Conservation (phyloP, 2,888 invertebrate genomes). For the Nymphalis c-album region DNA sequence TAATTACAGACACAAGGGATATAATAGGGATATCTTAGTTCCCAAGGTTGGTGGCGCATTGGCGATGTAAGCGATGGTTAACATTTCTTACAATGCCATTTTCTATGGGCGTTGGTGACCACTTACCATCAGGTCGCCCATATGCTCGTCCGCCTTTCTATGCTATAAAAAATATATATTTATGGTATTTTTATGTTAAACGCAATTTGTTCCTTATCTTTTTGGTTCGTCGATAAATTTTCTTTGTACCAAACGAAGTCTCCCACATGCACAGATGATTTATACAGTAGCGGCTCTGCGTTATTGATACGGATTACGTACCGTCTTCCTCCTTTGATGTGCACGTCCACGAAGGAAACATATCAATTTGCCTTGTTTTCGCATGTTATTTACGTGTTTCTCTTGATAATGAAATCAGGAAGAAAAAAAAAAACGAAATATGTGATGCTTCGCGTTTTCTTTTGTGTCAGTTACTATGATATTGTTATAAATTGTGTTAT, state of each 20-base stretch:
- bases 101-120: too few relatives aligned
- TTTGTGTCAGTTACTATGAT: not conserved
- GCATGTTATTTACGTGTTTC: conserved; percentile 28
- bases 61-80: too few relatives aligned
- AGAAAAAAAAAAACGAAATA: not conserved
- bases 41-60: too few relatives aligned
- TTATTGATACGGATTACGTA: conserved; percentile 69
- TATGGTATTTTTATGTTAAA: too few relatives aligned
- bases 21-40: too few relatives aligned
- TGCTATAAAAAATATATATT: too few relatives aligned
- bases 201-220: too few relatives aligned
- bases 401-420: conserved; percentile 15
- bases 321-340: conserved; percentile 67
- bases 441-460: not conserved
- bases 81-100: too few relatives aligned
- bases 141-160: too few relatives aligned
- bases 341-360: conserved; percentile 58
- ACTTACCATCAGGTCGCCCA: too few relatives aligned
- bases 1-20: too few relatives aligned
- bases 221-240: too few relatives aligned
- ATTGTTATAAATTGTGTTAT: not conserved
- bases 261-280: conserved; percentile 57
- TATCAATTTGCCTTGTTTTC: conserved; percentile 61
- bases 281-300: conserved; percentile 61
- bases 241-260: conserved; percentile 27